Evolutionary conservation across 2,113 vertebrate genomes (phyloP), one percentile per base, ranked within the genome.

Genomic region (Petrocephalus microphthalmus): DNA sequence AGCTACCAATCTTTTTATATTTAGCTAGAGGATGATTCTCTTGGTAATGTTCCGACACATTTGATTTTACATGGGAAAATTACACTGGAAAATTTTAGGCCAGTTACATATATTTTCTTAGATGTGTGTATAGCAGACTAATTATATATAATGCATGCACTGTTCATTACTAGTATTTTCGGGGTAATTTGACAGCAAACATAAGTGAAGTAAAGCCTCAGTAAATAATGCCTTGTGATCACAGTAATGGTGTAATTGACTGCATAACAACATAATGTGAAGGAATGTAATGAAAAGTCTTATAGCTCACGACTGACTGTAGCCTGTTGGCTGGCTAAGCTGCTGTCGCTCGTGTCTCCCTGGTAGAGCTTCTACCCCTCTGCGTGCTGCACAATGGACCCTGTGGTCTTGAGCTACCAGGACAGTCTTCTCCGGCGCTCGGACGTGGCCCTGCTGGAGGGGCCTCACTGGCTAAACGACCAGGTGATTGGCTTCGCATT

Each of bases 391-490:
- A 94, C 90, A 89, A 99, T 99, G 98, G 97, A 99, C 90, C 96
- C 97, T 0, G 96, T 99, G 7, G 96, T 99, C 88, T 94, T 99
- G 92, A 99, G 98, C 92, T 99, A 97, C 93, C 96, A 96, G 95
- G 97, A 99, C 95, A 98, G 97, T 92, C 95, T 99, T 85, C 92
- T 99, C 89, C 94, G 98, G 81, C 95, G 94, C 51, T 99, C 98
- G 0, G 98, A 99, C 0, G 92, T 99, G 85, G 94, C 95, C 2
- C 92, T 99, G 6, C 94, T 99, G 90, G 97, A 99, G 7, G 97
- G 98, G 20, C 97, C 98, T 0, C 92, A 95, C 93, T 99, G 98
- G 98, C 97, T 99, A 81, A 99, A 99, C 1, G 98, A 99, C 91
- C 97, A 95, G 88, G 95, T 99, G 91, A 99, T 99, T 0, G 97